Evolutionary conservation across 2,888 invertebrate species (phyloP), one percentile per base, ranked within the genome.

Genomic region (Lasioglossum morio): DNA sequence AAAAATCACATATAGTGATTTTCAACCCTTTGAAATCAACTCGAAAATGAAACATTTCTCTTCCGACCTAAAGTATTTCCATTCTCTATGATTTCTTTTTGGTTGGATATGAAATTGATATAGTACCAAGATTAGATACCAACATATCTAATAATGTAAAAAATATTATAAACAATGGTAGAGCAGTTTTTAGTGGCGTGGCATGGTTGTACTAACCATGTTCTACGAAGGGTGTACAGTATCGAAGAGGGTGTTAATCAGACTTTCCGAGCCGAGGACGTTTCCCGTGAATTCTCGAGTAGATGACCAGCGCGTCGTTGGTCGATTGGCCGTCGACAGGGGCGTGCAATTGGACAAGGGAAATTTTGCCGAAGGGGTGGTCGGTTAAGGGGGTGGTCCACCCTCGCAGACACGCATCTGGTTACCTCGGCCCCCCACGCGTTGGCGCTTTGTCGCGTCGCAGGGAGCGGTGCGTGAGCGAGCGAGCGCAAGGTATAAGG

Each of bases 401-500:
- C 30, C 46, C 60, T 78, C 81, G 87, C 79, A 77, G 14, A 70
- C 63, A 30, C 89, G 82, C 79, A 84, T 84, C 79, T 85, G 85
- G 83, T 80, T 83, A 81, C 79, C 76, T 40, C 76, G 53, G 78
- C 85, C 89, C 85, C 90, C 90, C 88, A 87, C 90, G 88, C 79
- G 72, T 70, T 76, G 80, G 87, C 88, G 79, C 83, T 85, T 82
- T 70, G 82, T 76, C 84, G 88, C 90, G 83, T 72, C 72, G 73
- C 73, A 60, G 80, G 27, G 37, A 23, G 79, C 79, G 86, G 82
- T 82, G 85, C 86, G 87, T 83, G 84, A 66, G 16, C 46, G 46
- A 40, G 77, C 79, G 82, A 87, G 85, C 81, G 82, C 81, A 82
- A 91, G 88, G 89, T 91, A 91, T 89, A 92, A 92, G 91, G 91